Evolutionary conservation across 2,888 invertebrate species (phyloP), one percentile per base, ranked within the genome.

Genomic region (Suillia variegata): DNA sequence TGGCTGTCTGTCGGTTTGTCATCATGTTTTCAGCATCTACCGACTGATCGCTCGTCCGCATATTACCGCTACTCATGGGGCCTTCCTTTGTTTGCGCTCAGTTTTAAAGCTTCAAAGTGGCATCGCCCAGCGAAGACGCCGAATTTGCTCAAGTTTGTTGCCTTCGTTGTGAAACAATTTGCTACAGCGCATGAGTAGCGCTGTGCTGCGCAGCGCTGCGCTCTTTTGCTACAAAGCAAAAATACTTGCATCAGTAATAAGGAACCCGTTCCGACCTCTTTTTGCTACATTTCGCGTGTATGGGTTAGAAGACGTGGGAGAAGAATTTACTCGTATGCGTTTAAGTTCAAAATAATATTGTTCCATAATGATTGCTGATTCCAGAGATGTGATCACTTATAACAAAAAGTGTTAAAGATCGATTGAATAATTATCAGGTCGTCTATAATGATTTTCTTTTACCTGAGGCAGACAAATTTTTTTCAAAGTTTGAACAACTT

Each of bases 191-290:
- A n/a, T n/a, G n/a, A n/a, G n/a, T n/a, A n/a, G 12, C 31, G 12
- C n/a, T 38, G 13, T 38, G 6, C 10, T 38, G 15, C 4, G 38
- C 38, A 3, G 38, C 15, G 38, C 38, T 13, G 6, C n/a, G n/a
- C 10, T 10, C 26, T 26, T 26, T 26, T 5, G 26, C 26, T 26
- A 8, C 33, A 12, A 31, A n/a, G 8, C 10, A 4, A n/a, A 21
- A 53, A 53, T 53, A 20, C 53, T 45, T 54, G 45, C 15, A 54
- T 54, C 17, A 15, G 45, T 54, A 54, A 54, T 54, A 45, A 54
- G 42, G 22, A 24, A 45, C 45, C 24, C 45, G 42, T 54, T 33
- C 18, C n/a, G n/a, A n/a, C n/a, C n/a, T n/a, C n/a, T n/a, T n/a
- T n/a, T n/a, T n/a, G n/a, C n/a, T n/a, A n/a, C n/a, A n/a, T n/a